Evolutionary conservation across 2,113 vertebrate genomes (phyloP), one percentile per base, ranked within the genome.

Genomic region (Triplophysa siluroides): DNA sequence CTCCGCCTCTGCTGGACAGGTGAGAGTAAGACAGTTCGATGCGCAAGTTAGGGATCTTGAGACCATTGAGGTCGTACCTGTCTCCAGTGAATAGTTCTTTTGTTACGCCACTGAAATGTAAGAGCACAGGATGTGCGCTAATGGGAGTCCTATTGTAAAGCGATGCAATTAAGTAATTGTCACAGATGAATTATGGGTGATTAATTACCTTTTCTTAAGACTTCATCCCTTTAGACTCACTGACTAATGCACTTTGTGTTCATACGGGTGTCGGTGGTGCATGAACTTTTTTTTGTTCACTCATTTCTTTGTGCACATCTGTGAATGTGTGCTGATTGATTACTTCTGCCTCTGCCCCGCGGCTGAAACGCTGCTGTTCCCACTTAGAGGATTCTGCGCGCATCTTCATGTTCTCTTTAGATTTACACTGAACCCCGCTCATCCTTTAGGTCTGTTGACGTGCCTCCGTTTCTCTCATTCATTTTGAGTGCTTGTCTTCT

Each of bases 1-100:
- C 86, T 95, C 93, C 0, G 90, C 94, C 8, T 79, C 88, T 61
- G 85, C 90, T 0, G 94, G 94, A 78, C 93, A 96, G 93, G 95
- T 96, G 82, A 91, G 93, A 79, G 16, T 3, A 79, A 52, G 12
- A 14, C 43, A 13, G 45, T 5, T 50, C 1, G 47, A 50, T 50
- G 47, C 11, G 26, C 8, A 14, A 24, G 13, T 62, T 62, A 16
- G 26, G 2, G 3, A 3, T 21, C 18, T 54, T 52, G 16, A 63
- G 1, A 52, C 18, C 4, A 54, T 38, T 16, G 54, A 73, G 21
- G 26, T 16, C 47, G 19, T 21, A 7, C 45, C 11, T 66, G 75
- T 65, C 74, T 65, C 16, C 14, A 19, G 19, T 72, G 29, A 41
- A 47, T 71, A 14, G 29, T 18, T 61, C 13, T 23, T 74, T 75